Base-by-base conservation (phyloP, 2,797 vertebrate genomes). In the Halcyon badia region DNA sequence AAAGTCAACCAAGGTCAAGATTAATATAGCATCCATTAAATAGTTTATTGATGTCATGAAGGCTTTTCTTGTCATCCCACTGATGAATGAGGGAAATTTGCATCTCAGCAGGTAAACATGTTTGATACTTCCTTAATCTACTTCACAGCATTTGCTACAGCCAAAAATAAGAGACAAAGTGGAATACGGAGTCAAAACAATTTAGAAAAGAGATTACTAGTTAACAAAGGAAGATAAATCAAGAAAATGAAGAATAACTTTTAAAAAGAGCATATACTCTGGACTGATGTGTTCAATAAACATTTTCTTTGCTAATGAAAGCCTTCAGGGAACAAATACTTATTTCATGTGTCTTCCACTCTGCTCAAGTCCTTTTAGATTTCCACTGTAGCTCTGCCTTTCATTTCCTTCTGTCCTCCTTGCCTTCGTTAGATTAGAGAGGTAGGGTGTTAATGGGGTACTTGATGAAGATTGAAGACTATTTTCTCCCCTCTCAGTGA, bases 381-480 rank as follows among this genome's bases (percentile, higher is more conserved):
- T 94, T 95, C 76, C 42, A 80, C 56, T 70, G 35, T 13, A 80
- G 60, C 75, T 95, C 80, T 83, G 86, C 44, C 84, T 94, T 61
- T 84, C 66, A 41, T 88, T 90, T 93, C 82, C 87, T 93, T 92
- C 95, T 42, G 68, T 68, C 78, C 87, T 97, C 82, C 64, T 84
- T 81, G 93, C 73, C 95, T 75, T 93, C 90, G 81, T 89, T 64
- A 88, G 89, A 85, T 90, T 80, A 93, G 77, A 97, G 97, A 98
- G 97, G 97, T 92, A 96, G 97, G 97, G 97, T 87, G 90, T 93
- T 97, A 97, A 96, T 33, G 89, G 93, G 76, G 70, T 92, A 83
- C 82, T 94, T 93, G 97, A 97, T 96, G 97, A 97, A 97, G 97
- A 98, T 3, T 93, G 96, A 97, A 97, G 96, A 95, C 95, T 94